phyloP scores from a whole-genome alignment of 1,140 invertebrate genomes.

The Hirudo medicinalis region DNA sequence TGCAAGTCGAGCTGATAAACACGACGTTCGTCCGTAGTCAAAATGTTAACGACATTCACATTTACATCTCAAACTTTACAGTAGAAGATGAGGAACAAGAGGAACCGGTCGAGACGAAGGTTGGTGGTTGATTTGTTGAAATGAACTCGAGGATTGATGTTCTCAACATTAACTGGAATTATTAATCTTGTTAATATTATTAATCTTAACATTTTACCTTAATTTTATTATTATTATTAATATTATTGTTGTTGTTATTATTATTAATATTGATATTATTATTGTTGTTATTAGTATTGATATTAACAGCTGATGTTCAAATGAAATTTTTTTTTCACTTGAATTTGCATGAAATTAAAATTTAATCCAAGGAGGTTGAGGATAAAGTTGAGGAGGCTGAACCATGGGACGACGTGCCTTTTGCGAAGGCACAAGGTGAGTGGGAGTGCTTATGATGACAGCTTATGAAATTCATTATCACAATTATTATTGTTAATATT shows the following conservation, averaged over 20 bases:
- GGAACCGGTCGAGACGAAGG: neutral
- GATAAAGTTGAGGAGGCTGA: neutral
- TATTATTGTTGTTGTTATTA: too few species aligned
- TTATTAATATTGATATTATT: too few species aligned
- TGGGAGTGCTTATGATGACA: too few species aligned
- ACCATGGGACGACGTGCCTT: constrained; percentile 1
- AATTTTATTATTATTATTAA: too few species aligned
- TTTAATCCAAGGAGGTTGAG: neutral
- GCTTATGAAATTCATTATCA: too few species aligned
- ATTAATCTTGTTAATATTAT: neutral
- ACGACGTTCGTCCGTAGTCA: neutral
- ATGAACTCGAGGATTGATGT: neutral
- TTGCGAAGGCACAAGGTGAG: neutral
- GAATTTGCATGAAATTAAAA: too few species aligned
- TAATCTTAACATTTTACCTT: too few species aligned
- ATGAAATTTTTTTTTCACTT: too few species aligned
- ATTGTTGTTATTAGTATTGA: too few species aligned
- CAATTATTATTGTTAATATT: too few species aligned
- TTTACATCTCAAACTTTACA: too few species aligned
- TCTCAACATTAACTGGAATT: neutral
- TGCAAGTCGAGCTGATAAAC: neutral
- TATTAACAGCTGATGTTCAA: too few species aligned
- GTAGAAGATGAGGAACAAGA: neutral
- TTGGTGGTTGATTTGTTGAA: neutral
- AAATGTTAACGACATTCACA: neutral